Evolutionary conservation across 2,113 vertebrate genomes (phyloP).

Genomic region (Ailurus styani): DNA sequence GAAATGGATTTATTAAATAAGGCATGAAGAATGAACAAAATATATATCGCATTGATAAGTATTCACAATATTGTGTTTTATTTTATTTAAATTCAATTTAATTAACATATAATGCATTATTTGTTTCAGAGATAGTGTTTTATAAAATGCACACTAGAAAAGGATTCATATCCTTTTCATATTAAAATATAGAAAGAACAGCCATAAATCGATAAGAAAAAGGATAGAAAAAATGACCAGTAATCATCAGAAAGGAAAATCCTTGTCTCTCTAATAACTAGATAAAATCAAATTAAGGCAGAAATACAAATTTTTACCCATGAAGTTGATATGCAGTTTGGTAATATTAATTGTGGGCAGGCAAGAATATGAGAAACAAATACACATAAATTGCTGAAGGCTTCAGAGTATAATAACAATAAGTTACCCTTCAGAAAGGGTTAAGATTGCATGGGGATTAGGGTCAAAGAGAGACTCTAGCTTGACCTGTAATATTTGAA

Average conservation of each 20-base stretch:
- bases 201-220: neutral
- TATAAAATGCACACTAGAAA: neutral
- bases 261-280: neutral
- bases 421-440: neutral
- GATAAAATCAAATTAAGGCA: too few relatives aligned
- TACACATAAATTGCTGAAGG: neutral
- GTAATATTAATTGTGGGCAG: neutral
- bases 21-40: neutral
- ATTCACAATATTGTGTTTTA: neutral
- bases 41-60: neutral
- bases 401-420: neutral
- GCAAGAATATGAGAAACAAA: neutral
- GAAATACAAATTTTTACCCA: neutral
- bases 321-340: neutral
- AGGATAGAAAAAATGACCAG: neutral
- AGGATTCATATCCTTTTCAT: neutral
- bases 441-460: neutral
- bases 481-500: neutral
- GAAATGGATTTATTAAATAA: neutral
- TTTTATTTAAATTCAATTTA: too few relatives aligned
- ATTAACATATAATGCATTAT: too few relatives aligned
- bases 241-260: neutral
- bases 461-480: neutral
- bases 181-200: neutral
- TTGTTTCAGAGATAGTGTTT: too few relatives aligned